Evolutionary conservation across 2,888 invertebrate species (phyloP), one percentile per base, ranked within the genome.

Genomic region (Eucera pruinosa): DNA sequence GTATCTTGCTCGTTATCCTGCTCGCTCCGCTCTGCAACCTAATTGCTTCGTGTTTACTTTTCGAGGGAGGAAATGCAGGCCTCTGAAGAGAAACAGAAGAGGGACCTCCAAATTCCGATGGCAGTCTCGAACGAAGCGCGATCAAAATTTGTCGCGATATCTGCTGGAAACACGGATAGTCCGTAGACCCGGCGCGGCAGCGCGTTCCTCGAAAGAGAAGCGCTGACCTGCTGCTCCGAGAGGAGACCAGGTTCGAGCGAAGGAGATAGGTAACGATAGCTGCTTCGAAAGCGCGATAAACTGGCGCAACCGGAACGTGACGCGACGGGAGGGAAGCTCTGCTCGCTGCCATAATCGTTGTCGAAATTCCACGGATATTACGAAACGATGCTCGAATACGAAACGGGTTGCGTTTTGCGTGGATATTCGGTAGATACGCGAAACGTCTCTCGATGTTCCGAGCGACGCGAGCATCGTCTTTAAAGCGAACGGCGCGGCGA

Each of bases 41-140:
- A 82, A 84, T 77, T 65, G 79, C 73, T 54, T 57, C 67, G 62
- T 70, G 65, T 78, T 78, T 71, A 45, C 64, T 41, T 45, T 50
- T 25, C 48, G 25, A 36, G 25, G 20, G n/a, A 36, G 18, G 15
- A 43, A 45, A 5, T 33, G 9, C 1, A 30, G 6, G 30, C 6
- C 30, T 30, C n/a, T 5, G 15, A 20, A 36, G 4, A 55, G 30
- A 36, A 36, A 7, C 2, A n/a, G n/a, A n/a, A 11, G 5, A n/a
- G 36, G 2, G 2, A 6, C 15, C 27, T n/a, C n/a, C 25, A 25
- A 25, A 48, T 48, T 7, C 5, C 20, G 20, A 27, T 50, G 25
- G 27, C 9, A 36, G 36, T 9, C 9, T 2, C 9, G 36, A 36
- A 6, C 30, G 6, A 30, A 30, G 30, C 6, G 6, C 6, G 6